Conservation (phyloP, 2,113 vertebrate genomes). For the Arvicanthis niloticus region DNA sequence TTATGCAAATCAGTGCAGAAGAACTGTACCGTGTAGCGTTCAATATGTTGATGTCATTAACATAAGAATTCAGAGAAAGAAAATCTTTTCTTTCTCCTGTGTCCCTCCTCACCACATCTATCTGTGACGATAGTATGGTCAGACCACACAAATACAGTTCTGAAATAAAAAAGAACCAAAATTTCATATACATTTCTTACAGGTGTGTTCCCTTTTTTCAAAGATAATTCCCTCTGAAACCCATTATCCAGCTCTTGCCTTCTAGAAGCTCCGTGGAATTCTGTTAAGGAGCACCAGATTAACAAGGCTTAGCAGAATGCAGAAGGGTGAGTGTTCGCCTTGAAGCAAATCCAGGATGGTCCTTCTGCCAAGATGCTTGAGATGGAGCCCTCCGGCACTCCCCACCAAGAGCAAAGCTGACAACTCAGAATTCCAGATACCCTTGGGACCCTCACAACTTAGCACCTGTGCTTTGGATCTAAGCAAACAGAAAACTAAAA, state of each 20-base stretch:
- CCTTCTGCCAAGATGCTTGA: background rate
- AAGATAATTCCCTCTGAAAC: conserved; percentile 42
- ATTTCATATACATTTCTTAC: background rate
- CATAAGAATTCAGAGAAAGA: background rate
- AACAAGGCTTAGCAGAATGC: background rate
- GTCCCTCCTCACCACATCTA: background rate
- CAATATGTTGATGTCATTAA: background rate
- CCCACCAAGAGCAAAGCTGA: conserved; percentile 49
- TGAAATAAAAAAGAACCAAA: conserved; percentile 14
- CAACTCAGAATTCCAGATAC: conserved; percentile 24
- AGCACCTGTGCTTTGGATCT: conserved; percentile 57
- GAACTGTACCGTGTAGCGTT: conserved; percentile 18
- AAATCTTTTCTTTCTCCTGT: background rate
- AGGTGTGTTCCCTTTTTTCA: conserved; percentile 10
- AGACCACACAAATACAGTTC: background rate
- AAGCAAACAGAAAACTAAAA: conserved; percentile 57
- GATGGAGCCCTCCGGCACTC: conserved; percentile 40
- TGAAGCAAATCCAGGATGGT: conserved; percentile 35
- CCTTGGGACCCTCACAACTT: background rate
- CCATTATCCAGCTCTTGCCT: background rate
- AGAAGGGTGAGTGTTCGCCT: background rate
- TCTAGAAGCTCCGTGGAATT: conserved; percentile 29
- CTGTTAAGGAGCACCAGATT: background rate
- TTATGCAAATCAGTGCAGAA: conserved; percentile 61
- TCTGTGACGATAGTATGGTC: background rate